Evolutionary conservation across 1,140 invertebrate species (phyloP).

Genomic region (Drosophila ogumai): DNA sequence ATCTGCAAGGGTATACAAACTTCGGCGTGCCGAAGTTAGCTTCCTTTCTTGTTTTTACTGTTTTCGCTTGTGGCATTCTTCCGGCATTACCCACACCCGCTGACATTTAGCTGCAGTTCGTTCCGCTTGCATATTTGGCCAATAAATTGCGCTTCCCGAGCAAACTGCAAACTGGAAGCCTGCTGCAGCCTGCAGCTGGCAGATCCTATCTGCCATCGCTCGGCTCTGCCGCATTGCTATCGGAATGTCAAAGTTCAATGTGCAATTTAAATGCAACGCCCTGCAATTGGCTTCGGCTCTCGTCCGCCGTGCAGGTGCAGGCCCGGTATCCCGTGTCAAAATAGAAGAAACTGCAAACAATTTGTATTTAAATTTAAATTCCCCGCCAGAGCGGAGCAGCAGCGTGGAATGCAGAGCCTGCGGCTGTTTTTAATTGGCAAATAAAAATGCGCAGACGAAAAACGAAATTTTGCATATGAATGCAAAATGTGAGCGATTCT

Average conservation of each 20-base stretch:
- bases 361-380: conserved; percentile 84
- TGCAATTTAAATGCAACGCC: conserved; percentile 81
- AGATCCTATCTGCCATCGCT: conserved; percentile 61
- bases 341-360: conserved; percentile 68
- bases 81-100: conserved; percentile 28
- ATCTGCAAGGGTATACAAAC: too few species aligned
- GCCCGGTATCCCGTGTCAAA: conserved; percentile 4
- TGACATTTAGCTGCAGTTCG: conserved; percentile 70
- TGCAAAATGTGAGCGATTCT: conserved; percentile 52
- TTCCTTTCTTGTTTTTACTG: background rate
- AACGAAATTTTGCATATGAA: conserved; percentile 66
- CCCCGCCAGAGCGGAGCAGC: conserved; percentile 52
- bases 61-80: conserved; percentile 11
- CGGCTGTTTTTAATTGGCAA: conserved; percentile 80
- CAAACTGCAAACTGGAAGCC: conserved; percentile 18
- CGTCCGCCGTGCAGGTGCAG: conserved; percentile 41
- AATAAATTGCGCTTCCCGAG: conserved; percentile 61
- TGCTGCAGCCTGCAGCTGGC: conserved; percentile 23
- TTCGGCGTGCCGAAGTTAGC: too few species aligned
- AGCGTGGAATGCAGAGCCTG: conserved; percentile 25
- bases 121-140: conserved; percentile 74
- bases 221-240: conserved; percentile 38
- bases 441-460: conserved; percentile 69
- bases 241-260: conserved; percentile 80
- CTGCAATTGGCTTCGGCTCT: conserved; percentile 49